Evolutionary conservation across 2,113 vertebrate genomes (phyloP).

Genomic region (Oreamnos americanus): DNA sequence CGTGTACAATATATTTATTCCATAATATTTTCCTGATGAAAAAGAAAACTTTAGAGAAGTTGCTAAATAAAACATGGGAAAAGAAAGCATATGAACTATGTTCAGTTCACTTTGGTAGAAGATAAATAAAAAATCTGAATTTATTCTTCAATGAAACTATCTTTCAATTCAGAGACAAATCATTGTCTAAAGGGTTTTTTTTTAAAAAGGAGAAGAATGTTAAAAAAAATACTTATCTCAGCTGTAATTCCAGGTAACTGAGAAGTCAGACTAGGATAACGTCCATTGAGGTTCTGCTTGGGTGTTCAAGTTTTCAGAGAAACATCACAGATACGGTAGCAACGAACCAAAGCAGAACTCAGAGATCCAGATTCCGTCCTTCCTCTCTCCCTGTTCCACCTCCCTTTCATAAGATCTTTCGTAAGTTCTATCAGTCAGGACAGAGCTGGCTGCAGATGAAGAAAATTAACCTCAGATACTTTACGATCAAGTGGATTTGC

Average conservation of each 20-base stretch:
- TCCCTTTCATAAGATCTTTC: neutral
- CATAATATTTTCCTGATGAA: neutral
- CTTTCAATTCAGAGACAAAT: neutral
- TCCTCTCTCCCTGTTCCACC: neutral
- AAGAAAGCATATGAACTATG: neutral
- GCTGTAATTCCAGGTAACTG: neutral
- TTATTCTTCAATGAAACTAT: constrained; percentile 1
- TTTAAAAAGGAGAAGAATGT: neutral
- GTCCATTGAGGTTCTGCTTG: neutral
- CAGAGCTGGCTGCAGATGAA: neutral
- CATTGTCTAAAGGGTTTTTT: neutral
- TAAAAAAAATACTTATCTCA: neutral
- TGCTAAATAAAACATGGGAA: neutral
- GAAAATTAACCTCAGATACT: constrained; percentile 27
- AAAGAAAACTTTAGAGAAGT: neutral
- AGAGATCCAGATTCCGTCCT: neutral
- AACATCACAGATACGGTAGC: neutral
- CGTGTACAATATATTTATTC: neutral
- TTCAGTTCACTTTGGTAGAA: neutral
- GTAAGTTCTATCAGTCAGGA: neutral
- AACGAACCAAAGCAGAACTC: neutral
- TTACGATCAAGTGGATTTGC: neutral
- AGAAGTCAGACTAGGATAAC: neutral
- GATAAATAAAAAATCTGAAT: neutral
- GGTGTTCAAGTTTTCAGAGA: neutral